Evolutionary conservation across 2,888 invertebrate species (phyloP).

Genomic region (Emesis furor): DNA sequence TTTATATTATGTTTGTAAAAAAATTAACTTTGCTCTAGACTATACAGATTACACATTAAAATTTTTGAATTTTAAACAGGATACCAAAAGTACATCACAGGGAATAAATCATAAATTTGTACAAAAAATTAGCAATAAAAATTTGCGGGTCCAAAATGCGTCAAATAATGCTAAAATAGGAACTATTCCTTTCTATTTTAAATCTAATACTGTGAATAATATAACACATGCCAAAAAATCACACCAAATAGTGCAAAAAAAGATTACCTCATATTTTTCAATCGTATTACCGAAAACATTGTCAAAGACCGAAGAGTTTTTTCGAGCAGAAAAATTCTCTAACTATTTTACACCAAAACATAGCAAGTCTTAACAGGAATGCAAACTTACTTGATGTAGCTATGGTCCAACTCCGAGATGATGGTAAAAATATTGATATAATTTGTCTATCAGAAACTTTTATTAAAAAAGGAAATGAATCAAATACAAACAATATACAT

Average conservation of each 20-base stretch:
- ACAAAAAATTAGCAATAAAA: background rate
- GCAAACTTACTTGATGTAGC: background rate
- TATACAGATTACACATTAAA: background rate
- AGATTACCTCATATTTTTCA: slow-evolving; percentile 1
- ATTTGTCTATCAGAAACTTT: slow-evolving; percentile 21
- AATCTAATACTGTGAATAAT: background rate
- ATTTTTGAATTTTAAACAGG: slow-evolving; percentile 15
- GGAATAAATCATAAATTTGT: background rate
- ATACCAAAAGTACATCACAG: background rate
- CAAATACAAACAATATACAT: background rate
- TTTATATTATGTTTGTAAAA: background rate
- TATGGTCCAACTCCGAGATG: background rate
- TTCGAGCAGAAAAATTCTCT: background rate
- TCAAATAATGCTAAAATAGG: background rate
- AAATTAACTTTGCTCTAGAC: slow-evolving; percentile 8
- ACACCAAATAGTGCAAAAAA: background rate
- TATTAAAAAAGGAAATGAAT: background rate
- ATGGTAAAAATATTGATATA: slow-evolving; percentile 12
- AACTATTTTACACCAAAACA: slow-evolving; percentile 22
- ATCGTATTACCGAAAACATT: background rate
- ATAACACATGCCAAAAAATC: background rate
- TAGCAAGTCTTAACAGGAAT: slow-evolving; percentile 13
- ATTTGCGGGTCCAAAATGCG: background rate
- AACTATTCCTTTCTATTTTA: slow-evolving; percentile 9
- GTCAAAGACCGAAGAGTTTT: background rate